Evolutionary conservation across 2,888 invertebrate species (phyloP).

Genomic region (Spisula subtruncata): DNA sequence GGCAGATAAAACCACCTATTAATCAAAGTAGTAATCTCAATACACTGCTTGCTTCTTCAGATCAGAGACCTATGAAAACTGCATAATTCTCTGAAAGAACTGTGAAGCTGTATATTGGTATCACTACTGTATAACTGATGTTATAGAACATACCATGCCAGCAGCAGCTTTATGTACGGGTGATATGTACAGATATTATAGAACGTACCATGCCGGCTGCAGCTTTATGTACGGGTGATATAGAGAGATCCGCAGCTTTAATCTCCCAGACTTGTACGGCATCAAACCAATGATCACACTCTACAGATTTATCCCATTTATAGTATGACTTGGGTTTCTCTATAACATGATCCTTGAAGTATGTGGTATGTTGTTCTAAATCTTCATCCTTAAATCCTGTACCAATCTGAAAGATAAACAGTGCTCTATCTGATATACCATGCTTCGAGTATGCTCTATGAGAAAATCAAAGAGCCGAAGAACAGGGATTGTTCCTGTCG

Average conservation of each 20-base stretch:
- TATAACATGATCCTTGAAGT: conserved; percentile 93
- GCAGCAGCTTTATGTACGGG: conserved; percentile 96
- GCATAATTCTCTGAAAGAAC: too few relatives aligned
- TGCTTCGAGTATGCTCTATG: too few relatives aligned
- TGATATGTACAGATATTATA: too few relatives aligned
- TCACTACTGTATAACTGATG: too few relatives aligned
- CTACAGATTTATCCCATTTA: conserved; percentile 91
- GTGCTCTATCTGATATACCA: too few relatives aligned
- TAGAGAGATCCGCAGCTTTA: conserved; percentile 98
- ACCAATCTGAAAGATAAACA: conserved; percentile 91
- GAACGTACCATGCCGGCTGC: conserved; percentile 92
- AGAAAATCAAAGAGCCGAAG: too few relatives aligned
- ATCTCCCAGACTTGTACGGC: conserved; percentile 97
- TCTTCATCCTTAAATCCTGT: conserved; percentile 98
- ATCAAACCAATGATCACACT: conserved; percentile 88
- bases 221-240: conserved; percentile 97
- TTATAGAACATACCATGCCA: conserved; percentile 91
- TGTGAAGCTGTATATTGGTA: too few relatives aligned
- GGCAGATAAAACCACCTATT: too few relatives aligned
- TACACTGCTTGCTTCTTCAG: too few relatives aligned
- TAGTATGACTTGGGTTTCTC: conserved; percentile 91
- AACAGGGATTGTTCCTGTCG: too few relatives aligned
- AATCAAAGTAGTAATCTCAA: too few relatives aligned
- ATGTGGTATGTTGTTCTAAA: conserved; percentile 92
- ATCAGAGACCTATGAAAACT: too few relatives aligned